These are phyloP conservation scores for Drosophila meridiana DNA, from an alignment of 2,888 invertebrate genomes.

Conservation along the genomic window DNA sequence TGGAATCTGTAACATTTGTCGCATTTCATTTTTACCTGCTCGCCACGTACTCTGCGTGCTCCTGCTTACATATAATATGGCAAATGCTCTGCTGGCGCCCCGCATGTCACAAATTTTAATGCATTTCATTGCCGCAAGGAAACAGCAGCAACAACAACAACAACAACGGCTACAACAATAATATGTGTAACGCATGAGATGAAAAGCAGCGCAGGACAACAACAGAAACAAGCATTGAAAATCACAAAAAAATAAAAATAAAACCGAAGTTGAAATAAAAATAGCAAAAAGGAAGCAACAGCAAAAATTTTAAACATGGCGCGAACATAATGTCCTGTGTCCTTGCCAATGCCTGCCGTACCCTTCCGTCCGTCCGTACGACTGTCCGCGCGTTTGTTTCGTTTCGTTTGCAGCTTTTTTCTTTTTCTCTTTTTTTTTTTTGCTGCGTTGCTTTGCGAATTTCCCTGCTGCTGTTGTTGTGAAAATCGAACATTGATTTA, in stretches of 20 bases:
- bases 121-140: conserved; percentile 67
- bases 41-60: conserved; percentile 9
- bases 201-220: conserved; percentile 69
- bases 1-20: conserved; percentile 56
- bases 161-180: conserved; percentile 49
- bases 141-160: conserved; percentile 43
- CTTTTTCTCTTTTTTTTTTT: conserved; percentile 31
- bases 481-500: conserved; percentile 83
- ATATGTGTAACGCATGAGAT: conserved; percentile 78
- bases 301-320: conserved; percentile 81
- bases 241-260: conserved; percentile 33
- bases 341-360: conserved; percentile 62
- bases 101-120: conserved; percentile 72
- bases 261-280: conserved; percentile 44
- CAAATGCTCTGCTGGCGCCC: conserved; percentile 64
- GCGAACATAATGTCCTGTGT: conserved; percentile 84
- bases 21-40: conserved; percentile 56
- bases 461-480: conserved; percentile 73
- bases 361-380: conserved; percentile 21
- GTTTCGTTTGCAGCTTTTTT: conserved; percentile 36
- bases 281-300: conserved; percentile 51
- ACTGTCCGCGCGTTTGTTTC: conserved; percentile 28
- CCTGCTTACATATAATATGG: conserved; percentile 10
- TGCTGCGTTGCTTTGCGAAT: conserved; percentile 67
- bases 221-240: conserved; percentile 39